Evolutionary conservation across 2,888 invertebrate species (phyloP), one percentile per base, ranked within the genome.

Genomic region (Phortica okadai): DNA sequence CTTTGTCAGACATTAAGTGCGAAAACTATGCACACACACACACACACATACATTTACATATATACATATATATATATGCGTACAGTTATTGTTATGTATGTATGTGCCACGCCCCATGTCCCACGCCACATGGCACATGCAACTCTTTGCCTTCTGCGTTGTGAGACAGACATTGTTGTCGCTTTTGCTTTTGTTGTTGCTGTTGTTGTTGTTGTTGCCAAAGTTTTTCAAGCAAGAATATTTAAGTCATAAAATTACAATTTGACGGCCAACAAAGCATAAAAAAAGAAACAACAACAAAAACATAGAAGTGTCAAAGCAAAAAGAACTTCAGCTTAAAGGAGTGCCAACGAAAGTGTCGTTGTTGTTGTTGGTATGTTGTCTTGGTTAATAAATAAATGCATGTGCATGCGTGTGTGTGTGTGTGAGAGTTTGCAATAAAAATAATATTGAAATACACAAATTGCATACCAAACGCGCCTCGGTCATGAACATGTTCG

Each of bases 211-310:
- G 54, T 79, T 42, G 73, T 54, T 54, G 33, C 33, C 33, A 33
- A 33, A 33, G 33, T 33, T 33, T 33, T 33, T 33, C 33, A 33
- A 33, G 33, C 33, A 33, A 33, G 4, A 33, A 33, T 5, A 33
- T 33, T 33, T 33, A 33, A 33, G 33, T 33, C 33, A 33, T 33
- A 33, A 33, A 33, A 33, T 33, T 33, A 33, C 33, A 33, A 33
- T 33, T 33, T 33, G 33, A 33, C 33, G 33, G 4, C 33, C 33
- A 33, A 5, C 33, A 33, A 74, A 73, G 77, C 74, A 77, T 81
- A 75, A 77, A 74, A 77, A 79, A 62, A 74, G 75, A 79, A 62
- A 67, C 59, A 67, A 74, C 78, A 78, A 75, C 76, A 78, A 80
- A 77, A 73, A 76, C 76, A 76, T 75, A 33, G 33, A 33, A 33